Conservation (phyloP, 2,797 vertebrate genomes). For the Myotis planiceps region DNA sequence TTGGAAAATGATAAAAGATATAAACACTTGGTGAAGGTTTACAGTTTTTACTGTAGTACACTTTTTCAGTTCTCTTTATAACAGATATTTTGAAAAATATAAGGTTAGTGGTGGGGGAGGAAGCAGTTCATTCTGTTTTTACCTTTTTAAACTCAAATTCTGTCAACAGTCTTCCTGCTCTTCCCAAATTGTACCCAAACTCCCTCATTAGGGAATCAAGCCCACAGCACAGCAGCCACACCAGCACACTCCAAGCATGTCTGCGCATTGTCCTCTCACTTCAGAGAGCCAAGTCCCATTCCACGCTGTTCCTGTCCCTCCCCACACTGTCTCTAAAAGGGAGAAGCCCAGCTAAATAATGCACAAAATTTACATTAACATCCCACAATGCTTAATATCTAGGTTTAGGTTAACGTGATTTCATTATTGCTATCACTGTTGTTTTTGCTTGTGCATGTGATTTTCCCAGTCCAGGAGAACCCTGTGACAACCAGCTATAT, state of each 20-base stretch:
- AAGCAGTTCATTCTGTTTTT: neutral
- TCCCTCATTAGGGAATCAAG: neutral
- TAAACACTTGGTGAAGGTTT: neutral
- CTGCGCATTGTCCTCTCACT: neutral
- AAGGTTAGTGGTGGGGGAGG: neutral
- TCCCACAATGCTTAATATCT: neutral
- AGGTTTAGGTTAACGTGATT: neutral
- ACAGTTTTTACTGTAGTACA: neutral
- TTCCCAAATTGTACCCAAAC: neutral
- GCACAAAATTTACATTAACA: neutral
- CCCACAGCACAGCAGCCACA: neutral
- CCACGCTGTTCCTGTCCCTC: neutral
- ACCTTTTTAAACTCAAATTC: neutral
- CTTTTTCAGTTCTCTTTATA: neutral
- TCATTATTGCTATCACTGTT: neutral
- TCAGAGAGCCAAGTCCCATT: neutral
- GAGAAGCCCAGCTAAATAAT: neutral
- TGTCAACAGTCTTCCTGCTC: neutral
- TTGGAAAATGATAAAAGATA: neutral
- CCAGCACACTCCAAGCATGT: neutral
- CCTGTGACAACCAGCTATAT: neutral
- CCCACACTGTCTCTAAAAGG: neutral
- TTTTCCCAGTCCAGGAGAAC: neutral
- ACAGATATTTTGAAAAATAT: neutral
- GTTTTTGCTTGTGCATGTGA: neutral